Percentiles rank a stretch among this genome's conserved stretches.
Conservation (phyloP, 1,140 invertebrate species). For the Rhagoletis zephyria region DNA sequence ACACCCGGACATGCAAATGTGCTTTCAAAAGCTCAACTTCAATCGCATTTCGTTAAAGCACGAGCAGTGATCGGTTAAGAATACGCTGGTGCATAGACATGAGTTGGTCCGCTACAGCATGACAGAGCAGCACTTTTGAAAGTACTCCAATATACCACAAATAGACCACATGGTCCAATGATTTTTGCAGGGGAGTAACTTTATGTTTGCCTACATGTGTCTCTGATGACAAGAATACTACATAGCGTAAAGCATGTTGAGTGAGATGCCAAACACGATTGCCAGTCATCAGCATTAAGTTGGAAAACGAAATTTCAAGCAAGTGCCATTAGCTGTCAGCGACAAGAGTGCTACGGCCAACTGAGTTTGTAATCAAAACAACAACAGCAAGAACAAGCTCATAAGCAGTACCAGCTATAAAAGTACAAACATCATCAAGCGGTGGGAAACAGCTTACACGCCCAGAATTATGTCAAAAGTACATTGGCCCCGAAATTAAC, state of each 20-base stretch:
- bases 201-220: not conserved
- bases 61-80: too few species aligned
- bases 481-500: not conserved
- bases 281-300: slow-evolving; percentile 3
- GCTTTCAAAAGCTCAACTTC: too few species aligned
- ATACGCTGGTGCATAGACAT: too few species aligned
- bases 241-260: not conserved
- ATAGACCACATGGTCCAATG: too few species aligned
- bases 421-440: not conserved
- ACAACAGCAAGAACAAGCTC: not conserved
- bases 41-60: too few species aligned
- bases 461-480: not conserved
- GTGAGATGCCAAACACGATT: slow-evolving; percentile 38
- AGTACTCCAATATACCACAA: too few species aligned
- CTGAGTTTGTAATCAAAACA: not conserved
- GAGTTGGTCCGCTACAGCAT: too few species aligned
- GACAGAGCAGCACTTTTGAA: too few species aligned
- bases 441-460: not conserved
- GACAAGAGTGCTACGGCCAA: not conserved
- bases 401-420: not conserved
- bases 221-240: not conserved
- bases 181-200: too few species aligned
- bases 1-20: too few species aligned
- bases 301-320: not conserved
- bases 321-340: not conserved